Conservation (phyloP, 1,140 invertebrate genomes). For the Chironomus striatipennis region DNA sequence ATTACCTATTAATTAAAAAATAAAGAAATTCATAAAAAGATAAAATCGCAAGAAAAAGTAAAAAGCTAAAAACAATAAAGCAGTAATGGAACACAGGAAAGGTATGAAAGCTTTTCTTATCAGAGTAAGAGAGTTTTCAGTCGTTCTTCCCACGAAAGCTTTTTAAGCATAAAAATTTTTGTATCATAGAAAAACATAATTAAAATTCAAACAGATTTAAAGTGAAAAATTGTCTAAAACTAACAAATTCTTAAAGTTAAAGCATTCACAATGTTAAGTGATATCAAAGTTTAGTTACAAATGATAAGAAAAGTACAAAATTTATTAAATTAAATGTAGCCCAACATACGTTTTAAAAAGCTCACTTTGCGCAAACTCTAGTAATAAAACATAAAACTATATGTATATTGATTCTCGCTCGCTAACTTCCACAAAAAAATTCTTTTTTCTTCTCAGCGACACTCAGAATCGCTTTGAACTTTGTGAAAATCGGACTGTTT, state of each 20-base stretch:
- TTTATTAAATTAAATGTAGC: background rate
- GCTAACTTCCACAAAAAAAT: constrained; percentile 2
- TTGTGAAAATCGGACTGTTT: constrained; percentile 9
- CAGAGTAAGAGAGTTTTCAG: background rate
- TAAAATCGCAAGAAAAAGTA: background rate
- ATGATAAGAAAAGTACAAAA: background rate
- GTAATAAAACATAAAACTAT: constrained; percentile 22
- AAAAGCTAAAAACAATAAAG: background rate
- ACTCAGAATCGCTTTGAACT: constrained; percentile 19
- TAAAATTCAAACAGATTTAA: background rate
- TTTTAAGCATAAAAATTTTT: constrained; percentile 2
- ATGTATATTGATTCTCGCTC: constrained; percentile 19
- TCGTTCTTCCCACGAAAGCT: background rate
- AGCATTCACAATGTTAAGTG: background rate
- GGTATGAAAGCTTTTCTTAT: background rate
- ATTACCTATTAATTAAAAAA: background rate
- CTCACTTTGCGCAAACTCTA: background rate
- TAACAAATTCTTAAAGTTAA: background rate
- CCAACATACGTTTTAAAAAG: background rate
- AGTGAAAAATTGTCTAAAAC: background rate
- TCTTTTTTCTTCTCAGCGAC: background rate
- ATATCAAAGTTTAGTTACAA: background rate
- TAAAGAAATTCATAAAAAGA: background rate
- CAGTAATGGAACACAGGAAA: background rate
- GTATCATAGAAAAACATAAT: background rate